Evolutionary conservation across 2,113 vertebrate species (phyloP), one percentile per base, ranked within the genome.

Genomic region (Sorex araneus): DNA sequence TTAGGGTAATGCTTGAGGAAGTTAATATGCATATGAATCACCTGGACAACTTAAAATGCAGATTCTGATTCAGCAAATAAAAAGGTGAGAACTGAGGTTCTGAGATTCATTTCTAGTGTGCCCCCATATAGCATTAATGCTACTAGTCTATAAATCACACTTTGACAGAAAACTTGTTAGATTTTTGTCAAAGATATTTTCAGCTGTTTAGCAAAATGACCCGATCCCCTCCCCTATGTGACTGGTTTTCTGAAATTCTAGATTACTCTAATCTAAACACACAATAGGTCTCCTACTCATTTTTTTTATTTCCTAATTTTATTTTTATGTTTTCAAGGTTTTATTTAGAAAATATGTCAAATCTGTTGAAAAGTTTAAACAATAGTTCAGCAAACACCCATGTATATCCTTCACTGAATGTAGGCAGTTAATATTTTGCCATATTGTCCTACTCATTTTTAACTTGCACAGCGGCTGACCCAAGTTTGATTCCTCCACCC

Each of bases 391-490:
- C 23, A n/a, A 81, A 86, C 43, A 78, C 9, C 50, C 19, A 64
- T 45, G 27, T 34, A 19, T 81, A 50, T 40, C 45, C 27, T 57
- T 87, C 57, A 60, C n/a, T 10, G 79, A 69, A 30, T 47, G 89
- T 74, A 84, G 80, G 80, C 27, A 76, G 47, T 80, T 87, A 82
- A 45, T 28, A n/a, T 87, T 94, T 94, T 64, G 43, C 16, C 66
- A 73, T 34, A n/a, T n/a, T n/a, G n/a, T n/a, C n/a, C n/a, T n/a
- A n/a, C n/a, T n/a, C n/a, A n/a, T n/a, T n/a, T n/a, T n/a, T n/a
- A n/a, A n/a, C n/a, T n/a, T n/a, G n/a, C n/a, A n/a, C n/a, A n/a
- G n/a, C n/a, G n/a, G n/a, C n/a, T n/a, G n/a, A n/a, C n/a, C n/a
- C n/a, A n/a, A n/a, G n/a, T n/a, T n/a, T n/a, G n/a, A n/a, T n/a